Percentiles rank a stretch among this genome's conserved stretches.
These are phyloP conservation scores for Aleiodes alternator DNA, from an alignment of 2,888 invertebrate species.

Conservation along the genomic window DNA sequence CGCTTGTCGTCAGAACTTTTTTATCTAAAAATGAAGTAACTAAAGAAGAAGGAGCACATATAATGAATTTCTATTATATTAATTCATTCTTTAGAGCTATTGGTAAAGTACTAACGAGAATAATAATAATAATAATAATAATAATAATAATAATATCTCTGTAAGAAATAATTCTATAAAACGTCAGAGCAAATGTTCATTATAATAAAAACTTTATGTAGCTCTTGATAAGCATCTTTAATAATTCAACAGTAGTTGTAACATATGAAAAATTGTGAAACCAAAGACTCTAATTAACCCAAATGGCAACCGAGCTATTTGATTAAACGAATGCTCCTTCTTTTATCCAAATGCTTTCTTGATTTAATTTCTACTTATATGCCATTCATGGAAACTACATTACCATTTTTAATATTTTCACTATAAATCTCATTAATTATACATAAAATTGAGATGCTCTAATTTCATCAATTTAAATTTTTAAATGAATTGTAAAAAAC, in stretches of 20 bases:
- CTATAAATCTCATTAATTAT: slow-evolving; percentile 3
- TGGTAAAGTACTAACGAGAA: no score
- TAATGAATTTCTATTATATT: slow-evolving; percentile 11
- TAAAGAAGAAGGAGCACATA: background rate
- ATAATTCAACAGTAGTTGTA: slow-evolving; percentile 30
- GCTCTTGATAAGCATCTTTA: slow-evolving; percentile 18
- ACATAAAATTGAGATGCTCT: background rate
- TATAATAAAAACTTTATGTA: slow-evolving; percentile 1
- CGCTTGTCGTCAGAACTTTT: slow-evolving; percentile 65
- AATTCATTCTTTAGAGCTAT: background rate
- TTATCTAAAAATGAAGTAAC: slow-evolving; percentile 41
- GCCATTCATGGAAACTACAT: slow-evolving; percentile 41
- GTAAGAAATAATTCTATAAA: slow-evolving; percentile 16
- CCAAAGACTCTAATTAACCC: slow-evolving; percentile 39
- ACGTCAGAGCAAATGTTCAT: background rate
- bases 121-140: no score
- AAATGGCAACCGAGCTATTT: slow-evolving; percentile 41
- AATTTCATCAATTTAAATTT: slow-evolving; percentile 16
- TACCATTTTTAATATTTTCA: slow-evolving; percentile 10
- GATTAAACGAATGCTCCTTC: slow-evolving; percentile 25
- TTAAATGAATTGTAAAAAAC: background rate
- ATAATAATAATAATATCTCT: background rate
- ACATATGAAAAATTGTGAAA: slow-evolving; percentile 32
- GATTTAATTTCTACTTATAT: slow-evolving; percentile 42
- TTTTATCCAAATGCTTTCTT: slow-evolving; percentile 33